These are phyloP conservation scores for Pipa parva DNA, from an alignment of 2,113 vertebrate species.

Conservation along the genomic window DNA sequence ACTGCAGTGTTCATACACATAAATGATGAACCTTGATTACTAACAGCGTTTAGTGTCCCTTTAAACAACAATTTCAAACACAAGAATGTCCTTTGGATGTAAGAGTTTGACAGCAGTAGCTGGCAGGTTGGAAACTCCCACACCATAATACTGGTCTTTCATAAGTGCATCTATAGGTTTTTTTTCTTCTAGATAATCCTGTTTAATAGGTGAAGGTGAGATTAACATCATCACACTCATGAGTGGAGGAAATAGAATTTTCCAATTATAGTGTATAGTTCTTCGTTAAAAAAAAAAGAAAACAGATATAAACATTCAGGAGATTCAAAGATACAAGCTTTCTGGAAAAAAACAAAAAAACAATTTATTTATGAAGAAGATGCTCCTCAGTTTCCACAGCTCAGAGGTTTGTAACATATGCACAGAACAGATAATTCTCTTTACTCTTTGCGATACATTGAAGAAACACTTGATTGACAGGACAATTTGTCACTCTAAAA, in stretches of 20 bases:
- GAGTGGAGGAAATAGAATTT: neutral
- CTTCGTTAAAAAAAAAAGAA: no score
- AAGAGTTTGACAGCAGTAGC: no score
- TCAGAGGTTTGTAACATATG: conserved; percentile 58
- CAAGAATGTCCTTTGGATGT: no score
- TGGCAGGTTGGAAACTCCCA: no score
- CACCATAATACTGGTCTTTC: no score
- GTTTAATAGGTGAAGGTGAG: neutral
- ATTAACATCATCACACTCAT: neutral
- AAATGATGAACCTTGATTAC: no score
- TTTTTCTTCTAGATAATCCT: no score
- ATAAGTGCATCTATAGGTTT: no score
- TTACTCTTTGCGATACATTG: conserved; percentile 61
- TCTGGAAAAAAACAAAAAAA: conserved; percentile 8
- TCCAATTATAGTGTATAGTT: conserved; percentile 13
- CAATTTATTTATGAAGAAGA: conserved; percentile 21
- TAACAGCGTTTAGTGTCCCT: no score
- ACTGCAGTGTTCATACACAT: no score
- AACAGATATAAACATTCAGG: neutral
- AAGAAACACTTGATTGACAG: conserved; percentile 63
- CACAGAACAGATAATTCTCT: conserved; percentile 64
- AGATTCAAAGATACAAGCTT: conserved; percentile 28
- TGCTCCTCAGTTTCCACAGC: conserved; percentile 47
- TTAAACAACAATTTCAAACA: no score
- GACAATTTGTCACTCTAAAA: conserved; percentile 66